Percentiles rank a stretch among this genome's conserved stretches.
These are phyloP conservation scores for Chaenocephalus aceratus DNA, from an alignment of 2,113 vertebrate species.

Conservation along the genomic window DNA sequence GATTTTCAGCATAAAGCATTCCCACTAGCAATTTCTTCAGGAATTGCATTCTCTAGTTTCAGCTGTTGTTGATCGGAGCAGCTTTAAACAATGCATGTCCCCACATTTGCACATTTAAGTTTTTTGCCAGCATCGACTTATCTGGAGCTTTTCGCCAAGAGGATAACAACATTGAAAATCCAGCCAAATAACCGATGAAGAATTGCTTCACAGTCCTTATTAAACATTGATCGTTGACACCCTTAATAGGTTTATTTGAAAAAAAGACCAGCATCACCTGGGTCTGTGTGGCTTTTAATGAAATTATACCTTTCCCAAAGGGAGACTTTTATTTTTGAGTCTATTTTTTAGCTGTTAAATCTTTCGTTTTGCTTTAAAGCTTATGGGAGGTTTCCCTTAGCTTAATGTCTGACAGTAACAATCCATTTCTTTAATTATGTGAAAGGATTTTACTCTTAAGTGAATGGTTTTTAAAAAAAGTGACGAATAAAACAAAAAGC, in stretches of 20 bases:
- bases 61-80: neutral
- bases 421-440: conserved; percentile 35
- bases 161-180: conserved; percentile 24
- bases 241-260: conserved; percentile 44
- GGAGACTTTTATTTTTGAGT: conserved; percentile 19
- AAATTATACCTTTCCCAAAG: conserved; percentile 70
- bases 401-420: conserved; percentile 31
- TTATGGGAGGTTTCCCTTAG: conserved; percentile 5
- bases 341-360: neutral
- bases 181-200: conserved; percentile 22
- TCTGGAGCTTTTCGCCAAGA: neutral
- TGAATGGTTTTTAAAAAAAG: conserved; percentile 16
- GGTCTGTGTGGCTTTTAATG: conserved; percentile 47
- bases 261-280: conserved; percentile 59
- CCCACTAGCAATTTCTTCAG: no score
- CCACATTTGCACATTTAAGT: neutral
- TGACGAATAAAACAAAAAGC: conserved; percentile 1
- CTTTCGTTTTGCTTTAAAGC: neutral
- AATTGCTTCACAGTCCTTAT: conserved; percentile 49
- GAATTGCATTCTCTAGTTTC: no score
- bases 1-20: no score
- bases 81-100: neutral
- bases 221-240: conserved; percentile 52
- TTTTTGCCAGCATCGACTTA: neutral
- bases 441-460: conserved; percentile 23